Evolutionary conservation across 2,888 invertebrate species (phyloP), one percentile per base, ranked within the genome.

Genomic region (Ferdinandea cuprea): DNA sequence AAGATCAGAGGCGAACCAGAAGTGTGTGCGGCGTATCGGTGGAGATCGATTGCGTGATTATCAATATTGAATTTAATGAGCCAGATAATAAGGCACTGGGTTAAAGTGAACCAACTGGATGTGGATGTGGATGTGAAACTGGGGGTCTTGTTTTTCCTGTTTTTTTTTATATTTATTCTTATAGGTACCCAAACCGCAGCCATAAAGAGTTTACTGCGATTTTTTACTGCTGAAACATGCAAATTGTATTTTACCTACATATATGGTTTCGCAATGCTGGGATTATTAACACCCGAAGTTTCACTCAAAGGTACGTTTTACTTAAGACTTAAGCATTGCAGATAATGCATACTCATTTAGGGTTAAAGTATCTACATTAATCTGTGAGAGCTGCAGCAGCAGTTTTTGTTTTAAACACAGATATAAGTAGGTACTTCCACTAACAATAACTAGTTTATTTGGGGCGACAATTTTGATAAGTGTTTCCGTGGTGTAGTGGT

Each of bases 401-500:
- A n/a, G n/a, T n/a, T n/a, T n/a, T n/a, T n/a, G n/a, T n/a, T n/a
- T n/a, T n/a, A n/a, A n/a, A n/a, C n/a, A n/a, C n/a, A n/a, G n/a
- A n/a, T n/a, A n/a, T n/a, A n/a, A n/a, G n/a, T n/a, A n/a, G n/a
- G n/a, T n/a, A n/a, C n/a, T n/a, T n/a, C n/a, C n/a, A n/a, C 25
- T 25, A 25, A 2, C 25, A 3, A 25, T 25, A 25, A 25, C 5
- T 25, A 25, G 25, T 25, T 25, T 2, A 25, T 25, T 25, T 25
- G 2, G 25, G 25, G 25, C 5, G 25, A 25, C 3, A 2, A 25
- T 25, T 25, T 2, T 3, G 25, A 25, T 3, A 54, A 37, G 85
- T 85, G 91, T 89, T 89, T 90, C 89, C 88, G 90, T 89, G 88
- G 91, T 91, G 90, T 89, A 92, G 89, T 87, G 91, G 88, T 91